A percentile compares a stretch with the other conserved stretches of the same genome.
Evolutionary conservation across 2,888 invertebrate species (phyloP).

Genomic region (Euspilapteryx auroguttella): DNA sequence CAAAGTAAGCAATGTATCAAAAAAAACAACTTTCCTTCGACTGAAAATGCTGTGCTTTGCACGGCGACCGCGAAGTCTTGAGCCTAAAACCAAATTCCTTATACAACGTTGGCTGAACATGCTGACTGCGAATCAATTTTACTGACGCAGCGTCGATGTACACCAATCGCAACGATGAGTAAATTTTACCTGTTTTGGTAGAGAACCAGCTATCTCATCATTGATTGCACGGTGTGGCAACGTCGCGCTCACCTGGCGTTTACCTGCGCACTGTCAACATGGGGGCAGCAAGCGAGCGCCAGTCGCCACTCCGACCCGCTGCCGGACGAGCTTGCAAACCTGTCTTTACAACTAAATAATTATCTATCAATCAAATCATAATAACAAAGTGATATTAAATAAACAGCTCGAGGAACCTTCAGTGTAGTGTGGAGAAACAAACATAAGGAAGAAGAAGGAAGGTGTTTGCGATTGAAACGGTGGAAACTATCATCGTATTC

Average conservation of each 20-base stretch:
- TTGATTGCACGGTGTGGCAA: conserved; percentile 57
- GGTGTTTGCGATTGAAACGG: no score
- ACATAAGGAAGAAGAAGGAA: conserved; percentile 14
- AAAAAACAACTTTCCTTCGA: no score
- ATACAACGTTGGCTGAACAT: background rate
- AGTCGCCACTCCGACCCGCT: conserved; percentile 44
- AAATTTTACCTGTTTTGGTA: conserved; percentile 30
- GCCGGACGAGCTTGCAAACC: conserved; percentile 39
- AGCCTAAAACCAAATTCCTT: conserved; percentile 10
- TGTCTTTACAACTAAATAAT: no score
- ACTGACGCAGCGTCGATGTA: conserved; percentile 19
- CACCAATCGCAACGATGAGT: conserved; percentile 27
- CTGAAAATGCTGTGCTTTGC: no score
- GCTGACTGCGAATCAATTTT: background rate
- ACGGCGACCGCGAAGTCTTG: conserved; percentile 12
- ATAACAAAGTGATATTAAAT: no score
- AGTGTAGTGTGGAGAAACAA: conserved; percentile 3
- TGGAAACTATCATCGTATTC: no score
- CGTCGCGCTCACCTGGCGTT: conserved; percentile 53
- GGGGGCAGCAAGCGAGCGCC: conserved; percentile 40
- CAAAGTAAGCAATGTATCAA: no score
- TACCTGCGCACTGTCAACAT: conserved; percentile 54
- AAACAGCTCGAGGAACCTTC: no score
- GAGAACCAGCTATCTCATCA: conserved; percentile 45
- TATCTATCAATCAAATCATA: no score